phyloP scores from a whole-genome alignment of 2,113 vertebrate species.

The Amblyopsis rosae region DNA sequence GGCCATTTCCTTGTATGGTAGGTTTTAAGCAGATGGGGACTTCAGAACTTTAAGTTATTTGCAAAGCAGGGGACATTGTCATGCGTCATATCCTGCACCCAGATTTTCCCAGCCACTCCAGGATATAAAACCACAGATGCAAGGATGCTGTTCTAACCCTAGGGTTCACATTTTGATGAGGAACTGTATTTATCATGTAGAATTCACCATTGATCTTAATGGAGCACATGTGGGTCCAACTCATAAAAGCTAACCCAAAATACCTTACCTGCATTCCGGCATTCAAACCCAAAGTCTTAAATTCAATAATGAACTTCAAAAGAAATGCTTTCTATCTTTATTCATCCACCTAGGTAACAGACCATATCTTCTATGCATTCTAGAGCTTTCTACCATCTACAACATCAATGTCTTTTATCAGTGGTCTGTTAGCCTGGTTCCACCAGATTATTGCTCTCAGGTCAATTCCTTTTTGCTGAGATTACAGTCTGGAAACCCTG shows the following conservation, averaged over 20 bases:
- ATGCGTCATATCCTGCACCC: slow-evolving; percentile 38
- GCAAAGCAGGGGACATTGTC: slow-evolving; percentile 8
- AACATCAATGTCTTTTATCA: not conserved
- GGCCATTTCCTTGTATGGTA: slow-evolving; percentile 1
- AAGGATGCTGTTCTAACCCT: not conserved
- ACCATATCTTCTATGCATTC: not conserved
- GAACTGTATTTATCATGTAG: not conserved
- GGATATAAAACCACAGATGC: not conserved
- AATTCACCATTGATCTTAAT: too few species aligned
- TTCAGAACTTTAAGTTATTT: not conserved
- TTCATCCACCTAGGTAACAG: too few species aligned
- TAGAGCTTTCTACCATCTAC: not conserved
- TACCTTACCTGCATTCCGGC: too few species aligned
- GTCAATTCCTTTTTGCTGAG: too few species aligned
- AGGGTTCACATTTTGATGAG: not conserved
- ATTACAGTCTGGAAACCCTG: too few species aligned
- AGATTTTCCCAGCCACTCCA: slow-evolving; percentile 46
- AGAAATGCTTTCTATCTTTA: too few species aligned
- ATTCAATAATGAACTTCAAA: too few species aligned
- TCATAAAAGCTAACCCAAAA: too few species aligned
- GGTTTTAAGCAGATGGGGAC: not conserved
- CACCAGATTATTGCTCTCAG: too few species aligned
- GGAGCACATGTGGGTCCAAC: too few species aligned
- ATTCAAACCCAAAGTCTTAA: too few species aligned
- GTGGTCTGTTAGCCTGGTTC: not conserved